Evolutionary conservation across 1,140 invertebrate species (phyloP), one percentile per base, ranked within the genome.

Genomic region (Wiebesia pumilae): DNA sequence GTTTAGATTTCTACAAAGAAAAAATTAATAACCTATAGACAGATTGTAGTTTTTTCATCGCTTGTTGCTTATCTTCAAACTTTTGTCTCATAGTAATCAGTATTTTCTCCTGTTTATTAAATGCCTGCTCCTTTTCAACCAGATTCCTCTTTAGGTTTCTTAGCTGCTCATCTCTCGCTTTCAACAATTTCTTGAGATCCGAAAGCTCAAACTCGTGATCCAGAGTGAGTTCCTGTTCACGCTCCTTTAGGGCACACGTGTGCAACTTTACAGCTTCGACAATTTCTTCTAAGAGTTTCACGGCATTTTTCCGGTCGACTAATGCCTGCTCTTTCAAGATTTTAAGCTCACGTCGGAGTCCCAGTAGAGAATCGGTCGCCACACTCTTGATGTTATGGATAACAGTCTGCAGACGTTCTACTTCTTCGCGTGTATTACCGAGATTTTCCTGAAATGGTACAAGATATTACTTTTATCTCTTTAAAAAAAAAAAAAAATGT

Each of bases 201-300:
- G 94, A 94, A 73, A 97, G 91, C 90, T 97, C 95, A 62, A 95
- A 89, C 89, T 97, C 95, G 89, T 96, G 96, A 88, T 96, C 95
- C 19, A 96, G 93, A 21, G 94, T 95, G 16, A 96, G 87, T 85
- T 95, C 94, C 80, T 96, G 95, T 10, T 95, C 93, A 69, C 95
- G 93, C 88, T 96, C 95, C 16, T 95, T 92, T 75, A 96, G 93
- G 77, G 94, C 93, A 40, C 91, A 89, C 38, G 94, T 95, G 65
- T 94, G 94, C 79, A 95, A 91, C 35, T 94, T 93, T 89, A 95
- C 94, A 6, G 94, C 94, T 83, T 95, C 93, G 86, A 92, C 92
- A 40, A 97, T 90, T 54, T 95, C 93, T 43, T 95, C 92, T 88
- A 95, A 94, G 84, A 96, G 94, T 33, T 94, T 92, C 6, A 91